These are phyloP conservation scores for Meloidogyne hapla DNA, from an alignment of 1,140 invertebrate species.

Conservation along the genomic window DNA sequence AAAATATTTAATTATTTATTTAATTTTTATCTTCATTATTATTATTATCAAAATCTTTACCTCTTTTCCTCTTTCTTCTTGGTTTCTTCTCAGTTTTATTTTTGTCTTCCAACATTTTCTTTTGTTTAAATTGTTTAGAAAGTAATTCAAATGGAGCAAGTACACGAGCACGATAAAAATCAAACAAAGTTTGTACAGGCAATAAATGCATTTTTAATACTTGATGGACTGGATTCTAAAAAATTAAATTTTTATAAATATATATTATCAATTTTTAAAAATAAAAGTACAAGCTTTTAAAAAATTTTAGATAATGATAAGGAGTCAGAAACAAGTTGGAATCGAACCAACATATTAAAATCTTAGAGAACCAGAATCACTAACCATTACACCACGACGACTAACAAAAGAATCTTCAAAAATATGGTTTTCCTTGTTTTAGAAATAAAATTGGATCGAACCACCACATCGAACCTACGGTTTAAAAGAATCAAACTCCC, in stretches of 20 bases:
- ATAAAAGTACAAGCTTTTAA: no score
- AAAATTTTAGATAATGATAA: no score
- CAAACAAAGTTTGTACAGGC: background rate
- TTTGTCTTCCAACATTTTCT: background rate
- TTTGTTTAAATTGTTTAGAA: background rate
- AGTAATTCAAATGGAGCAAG: constrained; percentile 2
- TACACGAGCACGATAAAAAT: constrained; percentile 16
- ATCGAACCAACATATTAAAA: no score
- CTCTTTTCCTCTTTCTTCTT: background rate
- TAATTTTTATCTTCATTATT: background rate
- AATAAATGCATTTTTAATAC: constrained; percentile 10
- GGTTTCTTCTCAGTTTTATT: background rate
- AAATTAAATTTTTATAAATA: no score
- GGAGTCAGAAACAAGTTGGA: no score
- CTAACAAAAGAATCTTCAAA: no score
- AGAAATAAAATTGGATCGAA: no score
- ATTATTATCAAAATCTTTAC: background rate
- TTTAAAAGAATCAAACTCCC: background rate
- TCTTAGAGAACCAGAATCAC: no score
- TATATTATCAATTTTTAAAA: no score
- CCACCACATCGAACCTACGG: background rate
- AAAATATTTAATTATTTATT: no score
- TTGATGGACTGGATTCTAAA: constrained; percentile 26
- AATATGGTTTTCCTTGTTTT: no score
- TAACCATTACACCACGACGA: no score